Conservation (phyloP, 2,113 vertebrate species). For the Acanthisitta chloris region DNA sequence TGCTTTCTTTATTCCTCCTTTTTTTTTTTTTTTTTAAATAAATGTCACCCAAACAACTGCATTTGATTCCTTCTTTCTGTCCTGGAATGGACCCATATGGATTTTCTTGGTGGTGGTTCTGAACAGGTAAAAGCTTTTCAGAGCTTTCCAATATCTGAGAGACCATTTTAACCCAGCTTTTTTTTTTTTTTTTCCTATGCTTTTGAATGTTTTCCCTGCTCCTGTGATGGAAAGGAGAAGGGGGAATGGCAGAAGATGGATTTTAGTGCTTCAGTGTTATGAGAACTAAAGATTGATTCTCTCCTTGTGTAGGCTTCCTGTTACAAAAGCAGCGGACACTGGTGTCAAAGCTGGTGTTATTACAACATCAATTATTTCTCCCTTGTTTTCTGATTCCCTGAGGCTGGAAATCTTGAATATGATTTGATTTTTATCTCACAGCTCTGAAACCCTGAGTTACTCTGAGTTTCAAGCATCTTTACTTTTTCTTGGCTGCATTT, state of each 20-base stretch:
- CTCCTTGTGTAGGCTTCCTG: background rate
- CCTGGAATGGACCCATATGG: background rate
- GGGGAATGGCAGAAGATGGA: background rate
- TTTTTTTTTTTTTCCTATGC: too few relatives aligned
- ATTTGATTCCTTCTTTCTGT: background rate
- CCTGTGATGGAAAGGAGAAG: background rate
- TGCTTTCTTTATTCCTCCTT: fast-evolving
- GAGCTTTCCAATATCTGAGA: background rate
- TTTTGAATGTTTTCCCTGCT: background rate
- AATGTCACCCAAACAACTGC: background rate
- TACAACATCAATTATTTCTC: background rate
- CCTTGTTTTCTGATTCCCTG: background rate
- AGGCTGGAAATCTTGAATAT: background rate
- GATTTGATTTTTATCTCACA: background rate
- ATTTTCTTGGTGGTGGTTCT: background rate
- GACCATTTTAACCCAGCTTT: background rate
- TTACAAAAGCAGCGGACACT: background rate
- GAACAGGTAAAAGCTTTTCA: background rate
- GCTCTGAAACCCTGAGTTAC: background rate
- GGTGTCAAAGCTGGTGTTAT: background rate
- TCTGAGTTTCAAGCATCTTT: background rate
- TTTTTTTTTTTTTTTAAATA: too few relatives aligned
- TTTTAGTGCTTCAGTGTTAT: background rate
- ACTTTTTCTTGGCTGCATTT: background rate
- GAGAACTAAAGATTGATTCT: background rate